phyloP scores from a whole-genome alignment of 53 echinoderm and acorn worm species.

The Mesocentrotus franciscanus region DNA sequence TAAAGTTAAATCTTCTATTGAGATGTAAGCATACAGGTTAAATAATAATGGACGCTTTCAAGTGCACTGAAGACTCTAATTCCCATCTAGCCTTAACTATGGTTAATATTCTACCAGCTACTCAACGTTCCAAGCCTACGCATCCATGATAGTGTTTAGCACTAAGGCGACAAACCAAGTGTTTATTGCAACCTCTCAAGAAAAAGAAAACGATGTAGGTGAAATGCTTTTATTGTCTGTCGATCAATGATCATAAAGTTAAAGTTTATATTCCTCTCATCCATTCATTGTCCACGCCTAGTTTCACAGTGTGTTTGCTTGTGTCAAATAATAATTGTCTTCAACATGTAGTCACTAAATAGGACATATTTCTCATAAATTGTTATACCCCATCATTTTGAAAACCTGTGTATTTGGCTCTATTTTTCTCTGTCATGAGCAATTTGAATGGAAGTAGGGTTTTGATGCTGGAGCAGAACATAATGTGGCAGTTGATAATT shows the following conservation, averaged over 20 bases:
- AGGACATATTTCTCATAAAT: background rate
- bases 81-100: background rate
- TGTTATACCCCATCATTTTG: background rate
- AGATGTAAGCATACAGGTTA: background rate
- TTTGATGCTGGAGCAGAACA: background rate
- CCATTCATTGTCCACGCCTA: background rate
- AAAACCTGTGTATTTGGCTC: background rate
- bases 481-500: no score
- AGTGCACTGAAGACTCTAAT: background rate
- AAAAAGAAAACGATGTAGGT: background rate
- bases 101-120: background rate
- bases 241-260: background rate
- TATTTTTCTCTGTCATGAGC: background rate
- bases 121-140: background rate
- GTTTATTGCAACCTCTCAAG: constrained; percentile 13
- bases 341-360: background rate
- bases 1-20: background rate
- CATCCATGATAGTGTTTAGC: background rate
- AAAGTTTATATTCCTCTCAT: background rate
- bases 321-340: background rate
- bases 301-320: background rate
- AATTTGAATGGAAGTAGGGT: background rate
- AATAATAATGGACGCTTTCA: background rate
- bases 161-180: background rate
- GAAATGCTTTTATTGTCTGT: background rate